A percentile compares a stretch with the other conserved stretches of the same genome.
Evolutionary conservation across 2,888 invertebrate genomes (phyloP).

Genomic region (Athetis lepigone): DNA sequence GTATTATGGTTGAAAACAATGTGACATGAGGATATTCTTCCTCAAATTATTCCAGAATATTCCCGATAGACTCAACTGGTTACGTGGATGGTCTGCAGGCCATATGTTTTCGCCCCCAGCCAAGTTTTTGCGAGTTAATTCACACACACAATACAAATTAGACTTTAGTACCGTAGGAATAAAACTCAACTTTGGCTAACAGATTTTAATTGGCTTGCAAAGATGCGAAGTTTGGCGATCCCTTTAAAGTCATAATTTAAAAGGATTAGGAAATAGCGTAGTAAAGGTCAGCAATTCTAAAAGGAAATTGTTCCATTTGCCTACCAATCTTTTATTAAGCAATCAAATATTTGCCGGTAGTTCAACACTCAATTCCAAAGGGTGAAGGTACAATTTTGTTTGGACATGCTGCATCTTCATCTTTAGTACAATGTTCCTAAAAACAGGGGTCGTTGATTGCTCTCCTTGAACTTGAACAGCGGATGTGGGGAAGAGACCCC

Average conservation of each 20-base stretch:
- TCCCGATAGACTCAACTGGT: conserved; percentile 33
- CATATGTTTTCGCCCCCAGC: conserved; percentile 70
- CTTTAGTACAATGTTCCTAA: conserved; percentile 20
- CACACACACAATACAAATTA: conserved; percentile 24
- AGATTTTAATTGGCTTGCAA: conserved; percentile 2
- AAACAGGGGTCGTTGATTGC: conserved; percentile 45
- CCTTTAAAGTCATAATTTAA: conserved; percentile 27
- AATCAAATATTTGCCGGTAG: conserved; percentile 18
- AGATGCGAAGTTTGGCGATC: conserved; percentile 15
- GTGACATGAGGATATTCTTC: conserved; percentile 6
- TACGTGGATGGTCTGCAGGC: conserved; percentile 50
- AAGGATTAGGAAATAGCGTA: conserved; percentile 13
- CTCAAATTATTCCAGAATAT: conserved; percentile 23
- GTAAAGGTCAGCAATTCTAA: not conserved
- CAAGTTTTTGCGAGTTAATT: conserved; percentile 64
- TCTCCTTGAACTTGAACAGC: conserved; percentile 40
- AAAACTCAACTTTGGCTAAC: conserved; percentile 10
- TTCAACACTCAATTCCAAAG: not conserved
- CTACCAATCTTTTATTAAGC: conserved; percentile 20
- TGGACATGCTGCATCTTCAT: conserved; percentile 8
- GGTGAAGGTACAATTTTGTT: conserved; percentile 24
- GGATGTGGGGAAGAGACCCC: conserved; percentile 35
- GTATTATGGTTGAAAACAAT: too few species aligned
- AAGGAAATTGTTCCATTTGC: conserved; percentile 10
- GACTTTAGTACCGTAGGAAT: conserved; percentile 7